phyloP scores from a whole-genome alignment of 2,888 invertebrate species.

The Chrysolina haemoptera region DNA sequence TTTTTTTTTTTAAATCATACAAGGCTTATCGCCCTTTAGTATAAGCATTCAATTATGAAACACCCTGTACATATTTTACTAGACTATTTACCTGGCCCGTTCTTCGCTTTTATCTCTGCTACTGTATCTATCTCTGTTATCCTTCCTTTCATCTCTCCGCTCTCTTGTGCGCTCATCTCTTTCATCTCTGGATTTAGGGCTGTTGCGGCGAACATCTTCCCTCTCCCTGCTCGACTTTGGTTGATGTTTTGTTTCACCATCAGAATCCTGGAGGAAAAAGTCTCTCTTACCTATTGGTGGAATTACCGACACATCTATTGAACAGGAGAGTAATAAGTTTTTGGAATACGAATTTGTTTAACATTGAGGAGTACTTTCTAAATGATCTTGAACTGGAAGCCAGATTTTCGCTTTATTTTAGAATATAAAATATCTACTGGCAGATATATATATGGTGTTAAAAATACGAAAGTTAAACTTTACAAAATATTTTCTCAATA shows the following conservation, averaged over 20 bases:
- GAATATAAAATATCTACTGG: no score
- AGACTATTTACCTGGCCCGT: conserved; percentile 30
- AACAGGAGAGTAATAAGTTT: conserved; percentile 45
- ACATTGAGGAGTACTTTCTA: neutral
- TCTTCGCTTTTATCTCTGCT: conserved; percentile 45
- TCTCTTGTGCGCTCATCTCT: conserved; percentile 45
- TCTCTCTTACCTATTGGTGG: conserved; percentile 62
- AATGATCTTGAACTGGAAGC: no score
- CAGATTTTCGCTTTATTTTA: no score
- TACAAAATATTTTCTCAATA: no score
- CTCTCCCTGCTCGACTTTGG: conserved; percentile 36
- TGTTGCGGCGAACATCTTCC: conserved; percentile 29
- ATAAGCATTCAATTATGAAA: no score
- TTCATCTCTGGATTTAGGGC: conserved; percentile 47
- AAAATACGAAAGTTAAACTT: no score
- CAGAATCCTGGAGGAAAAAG: conserved; percentile 67
- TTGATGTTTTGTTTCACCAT: conserved; percentile 54
- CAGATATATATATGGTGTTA: no score
- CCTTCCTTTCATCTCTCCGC: conserved; percentile 32
- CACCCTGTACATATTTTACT: no score
- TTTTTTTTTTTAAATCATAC: no score
- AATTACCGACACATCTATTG: conserved; percentile 51
- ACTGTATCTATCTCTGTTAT: conserved; percentile 43
- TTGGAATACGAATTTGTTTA: neutral
- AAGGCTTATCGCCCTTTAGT: no score